Conservation (phyloP, 2,797 vertebrate species). For the Xenentodon cancila region DNA sequence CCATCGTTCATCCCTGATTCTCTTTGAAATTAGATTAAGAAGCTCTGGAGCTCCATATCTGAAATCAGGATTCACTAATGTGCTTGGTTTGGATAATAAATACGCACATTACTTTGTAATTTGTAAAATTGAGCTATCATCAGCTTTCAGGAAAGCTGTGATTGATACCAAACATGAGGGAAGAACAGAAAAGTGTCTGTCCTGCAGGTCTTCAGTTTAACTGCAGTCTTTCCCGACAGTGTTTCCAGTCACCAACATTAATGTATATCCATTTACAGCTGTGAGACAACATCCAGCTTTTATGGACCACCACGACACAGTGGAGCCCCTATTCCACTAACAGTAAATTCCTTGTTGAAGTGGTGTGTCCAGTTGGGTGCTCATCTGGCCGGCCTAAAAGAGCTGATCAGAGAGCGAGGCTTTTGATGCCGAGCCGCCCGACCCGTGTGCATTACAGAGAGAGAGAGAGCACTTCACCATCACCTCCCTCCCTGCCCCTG, state of each 20-base stretch:
- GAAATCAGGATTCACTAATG: background rate
- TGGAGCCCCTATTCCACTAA: conserved; percentile 63
- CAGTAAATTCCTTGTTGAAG: conserved; percentile 77
- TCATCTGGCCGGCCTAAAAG: conserved; percentile 70
- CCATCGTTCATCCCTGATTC: background rate
- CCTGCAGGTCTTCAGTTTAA: background rate
- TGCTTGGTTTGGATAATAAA: background rate
- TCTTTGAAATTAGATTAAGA: conserved; percentile 8
- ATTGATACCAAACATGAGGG: background rate
- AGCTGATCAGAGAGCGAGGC: conserved; percentile 69
- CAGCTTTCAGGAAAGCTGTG: background rate
- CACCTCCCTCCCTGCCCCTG: conserved; percentile 50
- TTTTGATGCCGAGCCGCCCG: conserved; percentile 65
- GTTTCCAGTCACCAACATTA: conserved; percentile 21
- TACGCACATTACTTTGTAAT: background rate
- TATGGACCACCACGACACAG: conserved; percentile 61
- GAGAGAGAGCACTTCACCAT: conserved; percentile 50
- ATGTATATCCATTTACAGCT: conserved; percentile 76
- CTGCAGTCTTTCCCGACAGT: background rate
- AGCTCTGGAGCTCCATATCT: background rate
- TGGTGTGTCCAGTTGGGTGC: conserved; percentile 63
- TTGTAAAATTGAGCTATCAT: no score
- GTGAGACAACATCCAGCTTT: conserved; percentile 74
- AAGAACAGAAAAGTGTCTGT: background rate
- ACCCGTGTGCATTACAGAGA: conserved; percentile 75